These are phyloP conservation scores for Clepsis dumicolana DNA, from an alignment of 2,888 invertebrate genomes.

Conservation along the genomic window DNA sequence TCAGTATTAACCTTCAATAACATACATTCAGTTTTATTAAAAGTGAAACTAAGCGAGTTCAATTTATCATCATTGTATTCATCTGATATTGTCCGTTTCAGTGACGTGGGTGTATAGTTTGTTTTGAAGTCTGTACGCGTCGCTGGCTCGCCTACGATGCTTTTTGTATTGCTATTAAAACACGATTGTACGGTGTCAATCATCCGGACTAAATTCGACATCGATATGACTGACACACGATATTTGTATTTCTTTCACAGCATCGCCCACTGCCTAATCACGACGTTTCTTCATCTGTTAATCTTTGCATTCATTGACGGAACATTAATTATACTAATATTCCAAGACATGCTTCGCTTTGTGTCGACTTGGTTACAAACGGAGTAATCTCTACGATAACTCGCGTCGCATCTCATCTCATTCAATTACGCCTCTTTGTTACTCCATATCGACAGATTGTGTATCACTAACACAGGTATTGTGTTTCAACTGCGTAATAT, in stretches of 20 bases:
- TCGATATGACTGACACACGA: slow-evolving; percentile 62
- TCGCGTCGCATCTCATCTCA: slow-evolving; percentile 53
- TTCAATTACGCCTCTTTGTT: slow-evolving; percentile 62
- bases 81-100: slow-evolving; percentile 12
- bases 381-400: slow-evolving; percentile 53
- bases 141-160: slow-evolving; percentile 59
- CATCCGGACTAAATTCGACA: slow-evolving; percentile 56
- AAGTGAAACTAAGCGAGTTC: neutral
- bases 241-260: slow-evolving; percentile 55
- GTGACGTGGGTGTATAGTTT: slow-evolving; percentile 33
- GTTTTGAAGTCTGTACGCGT: slow-evolving; percentile 28
- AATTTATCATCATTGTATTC: slow-evolving; percentile 28
- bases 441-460: slow-evolving; percentile 55
- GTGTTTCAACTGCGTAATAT: slow-evolving; percentile 65
- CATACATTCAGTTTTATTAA: neutral
- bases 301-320: slow-evolving; percentile 54
- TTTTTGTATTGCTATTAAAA: slow-evolving; percentile 63
- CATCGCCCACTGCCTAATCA: slow-evolving; percentile 57
- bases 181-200: slow-evolving; percentile 65
- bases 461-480: slow-evolving; percentile 43
- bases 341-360: slow-evolving; percentile 8
- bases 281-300: slow-evolving; percentile 54
- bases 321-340: slow-evolving; percentile 53
- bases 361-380: slow-evolving; percentile 9
- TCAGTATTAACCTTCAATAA: neutral